Evolutionary conservation across 23 tunicate genomes (phyloP), one percentile per base, ranked within the genome.

Genomic region (Styela clava): DNA sequence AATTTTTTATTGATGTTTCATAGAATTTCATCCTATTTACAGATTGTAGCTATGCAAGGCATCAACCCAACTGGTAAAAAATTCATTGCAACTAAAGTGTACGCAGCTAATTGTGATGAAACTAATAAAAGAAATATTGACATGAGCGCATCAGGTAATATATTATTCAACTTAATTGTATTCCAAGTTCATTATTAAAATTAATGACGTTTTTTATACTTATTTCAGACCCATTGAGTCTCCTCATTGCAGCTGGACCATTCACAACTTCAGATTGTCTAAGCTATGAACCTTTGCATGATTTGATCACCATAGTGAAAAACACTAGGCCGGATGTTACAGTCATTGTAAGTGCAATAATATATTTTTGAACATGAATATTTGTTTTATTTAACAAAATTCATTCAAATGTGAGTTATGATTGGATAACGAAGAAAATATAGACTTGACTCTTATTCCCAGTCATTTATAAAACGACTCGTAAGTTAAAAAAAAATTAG

Each of bases 211-310:
- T n/a, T 16, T 65, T 65, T 24, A 7, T 65, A 5, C 16, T 65
- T 7, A 24, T 24, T 65, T 72, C n/a, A 72, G 78, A 31, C 22
- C 68, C 81, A 22, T 22, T 63, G 12, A 62, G 37, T 52, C 24
- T 87, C 3, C 81, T 93, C 63, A 69, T 85, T 64, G 98, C 98
- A 0, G 63, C 82, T 33, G 98, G 98, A n/a, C 98, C 98, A 20
- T 88, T 93, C 61, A 93, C 98, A 1, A 93, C 98, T 28, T 79
- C 87, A 0, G 97, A 88, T 63, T 74, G 83, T 7, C 36, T 87
- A 21, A 87, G 83, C 69, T 88, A 88, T 69, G 86, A 88, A 63
- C 98, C 98, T 3, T 56, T 93, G n/a, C 62, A 34, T 22, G 98
- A 93, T 63, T 85, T 93, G 44, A 79, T 93, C 9, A 18, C 61